Evolutionary conservation across 2,797 vertebrate genomes (phyloP).

Genomic region (Limnodromus scolopaceus): DNA sequence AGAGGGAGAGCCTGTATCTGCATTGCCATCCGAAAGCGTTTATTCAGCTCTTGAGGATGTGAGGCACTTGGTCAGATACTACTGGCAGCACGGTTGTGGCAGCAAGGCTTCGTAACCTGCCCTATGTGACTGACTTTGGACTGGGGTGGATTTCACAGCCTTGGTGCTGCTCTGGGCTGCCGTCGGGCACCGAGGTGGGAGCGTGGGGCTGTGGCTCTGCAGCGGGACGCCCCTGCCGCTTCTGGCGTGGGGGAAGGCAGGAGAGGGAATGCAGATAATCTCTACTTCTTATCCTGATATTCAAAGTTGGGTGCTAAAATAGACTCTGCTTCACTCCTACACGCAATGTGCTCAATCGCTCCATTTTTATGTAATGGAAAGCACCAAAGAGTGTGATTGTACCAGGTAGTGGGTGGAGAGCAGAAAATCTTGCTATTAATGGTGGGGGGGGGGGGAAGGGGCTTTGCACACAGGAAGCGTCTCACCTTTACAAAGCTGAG

Average conservation of each 20-base stretch:
- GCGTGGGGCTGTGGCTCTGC: not conserved
- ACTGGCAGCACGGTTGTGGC: not conserved
- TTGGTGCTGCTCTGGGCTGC: not conserved
- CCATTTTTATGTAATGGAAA: not conserved
- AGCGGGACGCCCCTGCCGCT: not conserved
- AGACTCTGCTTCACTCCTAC: constrained; percentile 27
- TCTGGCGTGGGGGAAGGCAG: not conserved
- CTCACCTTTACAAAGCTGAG: not conserved
- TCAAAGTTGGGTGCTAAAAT: not conserved
- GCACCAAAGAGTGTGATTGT: not conserved
- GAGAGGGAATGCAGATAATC: not conserved
- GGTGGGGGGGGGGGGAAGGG: not conserved
- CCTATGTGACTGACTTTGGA: not conserved
- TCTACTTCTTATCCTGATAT: not conserved
- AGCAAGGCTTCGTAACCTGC: not conserved
- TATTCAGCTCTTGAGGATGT: not conserved
- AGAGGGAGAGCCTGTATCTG: not conserved
- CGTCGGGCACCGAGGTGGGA: not conserved
- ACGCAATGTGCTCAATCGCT: constrained; percentile 30
- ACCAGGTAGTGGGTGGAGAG: not conserved
- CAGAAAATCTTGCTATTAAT: not conserved
- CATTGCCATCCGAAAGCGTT: not conserved
- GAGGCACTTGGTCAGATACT: not conserved
- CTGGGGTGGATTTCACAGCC: not conserved
- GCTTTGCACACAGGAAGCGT: not conserved